phyloP scores from a whole-genome alignment of 2,797 vertebrate species.

The Pangasius krempfi region DNA sequence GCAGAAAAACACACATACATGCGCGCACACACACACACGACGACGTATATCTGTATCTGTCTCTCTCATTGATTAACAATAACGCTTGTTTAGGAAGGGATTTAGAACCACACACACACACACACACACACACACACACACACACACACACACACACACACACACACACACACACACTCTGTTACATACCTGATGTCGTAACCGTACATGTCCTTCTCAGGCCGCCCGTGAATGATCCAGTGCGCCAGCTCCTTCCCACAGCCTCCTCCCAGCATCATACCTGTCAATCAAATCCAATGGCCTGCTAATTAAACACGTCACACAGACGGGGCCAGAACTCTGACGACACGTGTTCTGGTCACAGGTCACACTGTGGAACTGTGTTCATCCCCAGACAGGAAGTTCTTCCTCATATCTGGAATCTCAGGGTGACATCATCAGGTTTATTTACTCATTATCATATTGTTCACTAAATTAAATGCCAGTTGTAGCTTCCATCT shows the following conservation, averaged over 20 bases:
- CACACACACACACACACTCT: background rate
- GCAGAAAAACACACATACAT: background rate
- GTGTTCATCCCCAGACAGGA: background rate
- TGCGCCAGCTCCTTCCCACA: constrained; percentile 94
- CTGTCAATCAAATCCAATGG: constrained; percentile 63
- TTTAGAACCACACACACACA: background rate
- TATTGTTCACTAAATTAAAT: background rate
- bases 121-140: no score
- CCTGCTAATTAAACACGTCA: background rate
- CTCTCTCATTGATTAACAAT: background rate
- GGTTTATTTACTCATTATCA: background rate
- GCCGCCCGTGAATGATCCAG: constrained; percentile 90
- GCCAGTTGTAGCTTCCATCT: background rate
- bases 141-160: background rate
- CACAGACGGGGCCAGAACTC: background rate
- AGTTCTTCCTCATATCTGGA: background rate
- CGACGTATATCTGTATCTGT: background rate
- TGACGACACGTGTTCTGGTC: background rate
- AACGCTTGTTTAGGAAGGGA: background rate
- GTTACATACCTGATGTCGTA: constrained; percentile 86
- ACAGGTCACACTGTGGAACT: background rate
- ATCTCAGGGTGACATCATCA: background rate
- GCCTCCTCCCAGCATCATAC: constrained; percentile 98
- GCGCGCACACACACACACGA: background rate
- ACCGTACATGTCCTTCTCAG: constrained; percentile 94